Conservation (phyloP, 1,140 invertebrate genomes). For the Xylocopa sonorina region DNA sequence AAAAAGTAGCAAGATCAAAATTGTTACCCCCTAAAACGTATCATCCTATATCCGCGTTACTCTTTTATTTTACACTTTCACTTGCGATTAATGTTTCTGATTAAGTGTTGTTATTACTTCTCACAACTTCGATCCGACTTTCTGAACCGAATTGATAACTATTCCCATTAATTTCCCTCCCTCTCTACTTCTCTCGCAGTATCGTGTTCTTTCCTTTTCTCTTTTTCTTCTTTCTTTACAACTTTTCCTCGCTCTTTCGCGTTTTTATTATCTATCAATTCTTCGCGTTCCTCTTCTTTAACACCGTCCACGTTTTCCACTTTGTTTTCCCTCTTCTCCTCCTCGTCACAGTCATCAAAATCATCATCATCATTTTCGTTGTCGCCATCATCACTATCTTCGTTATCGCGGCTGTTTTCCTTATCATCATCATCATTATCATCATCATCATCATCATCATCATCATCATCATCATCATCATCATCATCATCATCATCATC, state of each 20-base stretch:
- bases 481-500: no score
- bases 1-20: no score
- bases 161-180: background rate
- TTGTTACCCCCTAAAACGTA: no score
- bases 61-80: background rate
- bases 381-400: no score
- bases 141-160: no score
- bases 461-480: background rate
- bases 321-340: background rate
- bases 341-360: background rate
- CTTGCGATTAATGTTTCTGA: no score
- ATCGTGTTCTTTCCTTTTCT: background rate
- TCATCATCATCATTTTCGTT: background rate
- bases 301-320: background rate
- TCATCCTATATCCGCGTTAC: no score
- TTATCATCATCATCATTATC: background rate
- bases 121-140: background rate
- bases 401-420: background rate
- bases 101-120: constrained; percentile 8
- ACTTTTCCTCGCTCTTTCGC: background rate
- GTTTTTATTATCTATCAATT: background rate
- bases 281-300: no score
- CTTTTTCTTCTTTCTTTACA: background rate
- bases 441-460: no score
- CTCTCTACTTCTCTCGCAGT: background rate